phyloP scores from a whole-genome alignment of 2,113 vertebrate species.

The Pheucticus melanocephalus region DNA sequence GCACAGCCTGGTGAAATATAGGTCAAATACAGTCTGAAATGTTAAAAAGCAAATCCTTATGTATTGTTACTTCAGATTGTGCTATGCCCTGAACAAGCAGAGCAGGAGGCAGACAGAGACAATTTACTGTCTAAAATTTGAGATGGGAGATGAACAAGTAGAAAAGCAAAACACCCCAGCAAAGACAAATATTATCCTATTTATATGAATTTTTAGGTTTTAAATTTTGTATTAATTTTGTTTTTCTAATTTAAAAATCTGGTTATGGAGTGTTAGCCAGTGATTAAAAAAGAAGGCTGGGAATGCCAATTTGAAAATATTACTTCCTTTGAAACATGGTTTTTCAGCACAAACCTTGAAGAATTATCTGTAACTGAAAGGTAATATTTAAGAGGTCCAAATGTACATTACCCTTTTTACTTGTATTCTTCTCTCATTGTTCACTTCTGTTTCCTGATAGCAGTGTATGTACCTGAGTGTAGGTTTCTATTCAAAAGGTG shows the following conservation, averaged over 20 bases:
- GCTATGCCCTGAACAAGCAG: not conserved
- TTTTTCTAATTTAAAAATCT: not conserved
- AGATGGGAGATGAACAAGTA: accelerated
- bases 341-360: not conserved
- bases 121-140: not conserved
- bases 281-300: not conserved
- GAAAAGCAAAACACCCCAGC: not conserved
- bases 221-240: not conserved
- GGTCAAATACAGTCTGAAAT: not conserved
- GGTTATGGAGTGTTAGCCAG: not conserved
- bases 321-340: not conserved
- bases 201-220: not conserved
- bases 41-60: not conserved
- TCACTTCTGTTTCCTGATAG: not conserved
- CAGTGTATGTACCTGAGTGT: not conserved
- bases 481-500: not conserved
- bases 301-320: not conserved
- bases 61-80: not conserved
- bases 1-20: not conserved
- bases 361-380: not conserved
- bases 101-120: not conserved
- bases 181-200: not conserved
- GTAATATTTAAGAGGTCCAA: not conserved
- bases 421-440: not conserved
- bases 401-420: not conserved